phyloP scores from a whole-genome alignment of 2,888 invertebrate species.

The Epicampocera succincta region DNA sequence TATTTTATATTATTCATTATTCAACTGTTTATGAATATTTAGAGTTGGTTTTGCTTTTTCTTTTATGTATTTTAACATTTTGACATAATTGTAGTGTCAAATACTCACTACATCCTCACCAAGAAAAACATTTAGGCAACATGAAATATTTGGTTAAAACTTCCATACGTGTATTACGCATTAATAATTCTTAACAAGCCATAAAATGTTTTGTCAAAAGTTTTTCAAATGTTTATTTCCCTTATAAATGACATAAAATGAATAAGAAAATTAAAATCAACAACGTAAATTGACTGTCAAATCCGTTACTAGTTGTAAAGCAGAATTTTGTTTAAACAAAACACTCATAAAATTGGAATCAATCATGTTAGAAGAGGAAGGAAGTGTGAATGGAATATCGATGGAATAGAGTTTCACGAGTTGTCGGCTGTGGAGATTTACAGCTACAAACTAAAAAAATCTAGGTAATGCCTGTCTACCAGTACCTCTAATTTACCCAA shows the following conservation, averaged over 20 bases:
- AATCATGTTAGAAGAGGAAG: no score
- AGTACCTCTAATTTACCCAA: no score
- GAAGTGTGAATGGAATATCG: no score
- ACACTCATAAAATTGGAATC: no score
- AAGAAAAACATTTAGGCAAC: not conserved
- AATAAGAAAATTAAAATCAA: not conserved
- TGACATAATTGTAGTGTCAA: constrained; percentile 31
- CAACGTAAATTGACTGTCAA: not conserved
- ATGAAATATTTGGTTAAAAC: not conserved
- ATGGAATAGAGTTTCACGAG: no score
- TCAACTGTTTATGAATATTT: not conserved
- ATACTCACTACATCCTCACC: not conserved
- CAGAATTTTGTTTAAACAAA: no score
- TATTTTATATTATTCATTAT: constrained; percentile 1
- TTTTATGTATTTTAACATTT: no score
- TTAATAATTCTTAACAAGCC: not conserved
- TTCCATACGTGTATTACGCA: not conserved
- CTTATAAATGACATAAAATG: not conserved
- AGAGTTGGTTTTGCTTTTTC: no score
- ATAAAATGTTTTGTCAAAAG: not conserved
- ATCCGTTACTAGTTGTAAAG: not conserved
- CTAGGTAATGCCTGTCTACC: no score
- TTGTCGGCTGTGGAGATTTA: no score
- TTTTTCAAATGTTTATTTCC: constrained; percentile 19
- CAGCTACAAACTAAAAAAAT: no score